These are phyloP conservation scores for Zaprionus capensis DNA, from an alignment of 1,140 invertebrate genomes.

Conservation along the genomic window DNA sequence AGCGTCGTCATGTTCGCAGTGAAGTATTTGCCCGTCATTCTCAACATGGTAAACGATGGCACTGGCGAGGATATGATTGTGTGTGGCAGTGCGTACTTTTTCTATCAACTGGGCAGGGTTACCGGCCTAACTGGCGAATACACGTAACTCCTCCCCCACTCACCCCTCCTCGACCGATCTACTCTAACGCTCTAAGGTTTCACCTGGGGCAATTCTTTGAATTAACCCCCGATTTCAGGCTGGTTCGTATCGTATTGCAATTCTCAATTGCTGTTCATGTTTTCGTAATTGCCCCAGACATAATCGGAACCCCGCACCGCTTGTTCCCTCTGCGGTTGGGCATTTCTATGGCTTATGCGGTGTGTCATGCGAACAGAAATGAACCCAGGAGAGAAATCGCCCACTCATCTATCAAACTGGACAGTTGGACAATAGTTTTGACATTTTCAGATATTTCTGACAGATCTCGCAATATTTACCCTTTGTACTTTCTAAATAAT, in stretches of 20 bases:
- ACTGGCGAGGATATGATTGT: conserved; percentile 59
- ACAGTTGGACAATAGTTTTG: not conserved
- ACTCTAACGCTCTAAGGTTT: not conserved
- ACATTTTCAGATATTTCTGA: too few species aligned
- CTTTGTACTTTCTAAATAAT: not conserved
- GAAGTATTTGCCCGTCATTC: conserved; percentile 50
- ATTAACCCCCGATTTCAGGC: conserved; percentile 39
- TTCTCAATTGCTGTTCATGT: conserved; percentile 73
- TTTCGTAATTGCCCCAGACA: conserved; percentile 68
- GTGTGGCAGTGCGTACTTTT: conserved; percentile 57
- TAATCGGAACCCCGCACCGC: conserved; percentile 10
- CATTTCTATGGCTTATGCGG: conserved; percentile 55
- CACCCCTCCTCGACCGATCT: not conserved
- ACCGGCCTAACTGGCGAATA: not conserved
- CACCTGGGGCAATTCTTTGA: not conserved
- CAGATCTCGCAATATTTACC: too few species aligned
- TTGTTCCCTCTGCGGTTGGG: not conserved
- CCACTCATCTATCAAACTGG: not conserved
- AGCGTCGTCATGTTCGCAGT: conserved; percentile 51
- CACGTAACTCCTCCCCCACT: conserved; percentile 23
- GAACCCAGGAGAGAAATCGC: not conserved
- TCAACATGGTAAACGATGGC: conserved; percentile 55
- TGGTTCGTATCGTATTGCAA: conserved; percentile 51
- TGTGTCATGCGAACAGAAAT: conserved; percentile 49
- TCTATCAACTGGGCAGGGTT: conserved; percentile 45